Conservation (phyloP, 2,797 vertebrate genomes). For the Chaunax sp. region DNA sequence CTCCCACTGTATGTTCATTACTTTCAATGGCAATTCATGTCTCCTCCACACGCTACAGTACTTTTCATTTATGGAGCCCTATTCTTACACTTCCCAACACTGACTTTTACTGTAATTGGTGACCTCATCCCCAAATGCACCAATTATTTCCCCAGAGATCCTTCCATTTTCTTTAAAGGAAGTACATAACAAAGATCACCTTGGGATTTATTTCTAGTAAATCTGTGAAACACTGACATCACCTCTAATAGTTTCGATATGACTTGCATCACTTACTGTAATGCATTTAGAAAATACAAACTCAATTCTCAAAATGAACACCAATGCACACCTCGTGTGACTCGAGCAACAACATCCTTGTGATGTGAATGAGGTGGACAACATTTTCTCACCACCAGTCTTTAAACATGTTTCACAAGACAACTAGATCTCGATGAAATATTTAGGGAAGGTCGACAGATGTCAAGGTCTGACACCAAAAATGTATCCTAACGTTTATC, state of each 20-base stretch:
- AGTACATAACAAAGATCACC: neutral
- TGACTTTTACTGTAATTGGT: neutral
- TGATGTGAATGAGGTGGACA: neutral
- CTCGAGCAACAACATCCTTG: neutral
- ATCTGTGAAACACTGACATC: neutral
- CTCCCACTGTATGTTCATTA: neutral
- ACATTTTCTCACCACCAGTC: too few species aligned
- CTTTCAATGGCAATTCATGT: too few species aligned
- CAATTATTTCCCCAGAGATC: neutral
- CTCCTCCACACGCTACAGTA: too few species aligned
- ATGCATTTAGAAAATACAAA: too few species aligned
- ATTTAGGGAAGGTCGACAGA: neutral
- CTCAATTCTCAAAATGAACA: too few species aligned
- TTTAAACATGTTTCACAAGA: neutral
- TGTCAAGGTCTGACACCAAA: too few species aligned
- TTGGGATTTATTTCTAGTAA: neutral
- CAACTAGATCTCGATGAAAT: rapidly evolving
- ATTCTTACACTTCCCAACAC: too few species aligned
- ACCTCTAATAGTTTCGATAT: neutral
- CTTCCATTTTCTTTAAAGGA: neutral
- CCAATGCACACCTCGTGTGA: neutral
- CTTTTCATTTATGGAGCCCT: neutral
- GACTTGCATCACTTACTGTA: too few species aligned
- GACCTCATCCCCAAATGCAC: neutral
- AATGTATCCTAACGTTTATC: too few species aligned